Percentiles rank a stretch among this genome's conserved stretches.
phyloP scores from a whole-genome alignment of 2,797 vertebrate genomes.

The Sciaenops ocellatus region DNA sequence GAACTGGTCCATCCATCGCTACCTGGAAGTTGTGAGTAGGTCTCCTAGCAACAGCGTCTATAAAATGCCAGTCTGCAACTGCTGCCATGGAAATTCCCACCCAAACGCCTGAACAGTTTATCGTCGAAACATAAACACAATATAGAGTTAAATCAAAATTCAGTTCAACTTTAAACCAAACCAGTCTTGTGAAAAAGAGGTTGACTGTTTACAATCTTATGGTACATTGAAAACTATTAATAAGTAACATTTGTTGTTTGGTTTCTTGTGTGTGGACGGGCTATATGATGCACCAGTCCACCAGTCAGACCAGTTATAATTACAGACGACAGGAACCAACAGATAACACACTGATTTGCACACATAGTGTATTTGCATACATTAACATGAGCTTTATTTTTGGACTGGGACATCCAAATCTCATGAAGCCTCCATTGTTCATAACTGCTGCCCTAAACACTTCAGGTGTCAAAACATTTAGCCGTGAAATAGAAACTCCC shows the following conservation, averaged over 20 bases:
- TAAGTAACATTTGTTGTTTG: background rate
- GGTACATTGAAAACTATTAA: background rate
- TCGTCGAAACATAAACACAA: too few relatives aligned
- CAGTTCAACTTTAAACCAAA: background rate
- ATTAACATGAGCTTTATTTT: slow-evolving; percentile 67
- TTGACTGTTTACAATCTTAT: background rate
- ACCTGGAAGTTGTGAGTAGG: too few relatives aligned
- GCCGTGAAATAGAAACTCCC: slow-evolving; percentile 24
- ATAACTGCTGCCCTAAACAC: slow-evolving; percentile 6
- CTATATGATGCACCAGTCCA: background rate
- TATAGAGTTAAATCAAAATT: background rate
- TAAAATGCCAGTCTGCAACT: too few relatives aligned
- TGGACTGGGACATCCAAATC: slow-evolving; percentile 27
- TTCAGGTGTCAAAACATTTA: slow-evolving; percentile 42
- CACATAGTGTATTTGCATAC: slow-evolving; percentile 56
- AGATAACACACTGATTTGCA: slow-evolving; percentile 41
- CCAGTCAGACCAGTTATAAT: slow-evolving; percentile 49
- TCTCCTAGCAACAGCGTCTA: background rate
- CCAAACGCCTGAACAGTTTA: background rate
- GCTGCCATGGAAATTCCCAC: background rate
- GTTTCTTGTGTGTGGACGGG: background rate
- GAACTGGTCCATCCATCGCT: too few relatives aligned
- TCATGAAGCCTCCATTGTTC: slow-evolving; percentile 51
- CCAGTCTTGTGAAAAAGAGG: background rate
- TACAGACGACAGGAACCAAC: slow-evolving; percentile 17